Percentiles rank a stretch among this genome's conserved stretches.
phyloP scores from a whole-genome alignment of 2,888 invertebrate species.

The Lottia gigantea region DNA sequence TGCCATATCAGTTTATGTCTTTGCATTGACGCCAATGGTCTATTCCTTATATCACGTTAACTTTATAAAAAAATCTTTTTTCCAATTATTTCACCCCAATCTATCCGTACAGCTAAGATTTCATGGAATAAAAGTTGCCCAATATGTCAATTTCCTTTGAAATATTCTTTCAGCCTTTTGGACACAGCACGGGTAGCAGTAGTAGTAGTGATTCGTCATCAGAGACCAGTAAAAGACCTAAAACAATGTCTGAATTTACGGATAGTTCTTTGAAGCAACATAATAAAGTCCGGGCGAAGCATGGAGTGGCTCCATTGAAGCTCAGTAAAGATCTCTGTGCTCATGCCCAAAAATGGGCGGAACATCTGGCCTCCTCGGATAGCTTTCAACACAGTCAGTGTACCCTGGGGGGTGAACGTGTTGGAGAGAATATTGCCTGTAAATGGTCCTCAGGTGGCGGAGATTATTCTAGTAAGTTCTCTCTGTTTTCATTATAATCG shows the following conservation, averaged over 20 bases:
- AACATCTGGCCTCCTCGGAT: conserved; percentile 84
- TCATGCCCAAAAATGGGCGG: conserved; percentile 83
- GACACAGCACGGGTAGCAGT: conserved; percentile 3
- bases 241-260: conserved; percentile 54
- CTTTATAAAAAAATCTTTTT: no score
- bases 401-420: conserved; percentile 78
- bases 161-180: no score
- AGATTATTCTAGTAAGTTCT: conserved; percentile 60
- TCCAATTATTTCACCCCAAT: no score
- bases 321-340: conserved; percentile 61
- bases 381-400: conserved; percentile 81
- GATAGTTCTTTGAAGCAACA: conserved; percentile 55
- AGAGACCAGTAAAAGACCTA: conserved; percentile 77
- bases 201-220: conserved; percentile 21
- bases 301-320: conserved; percentile 46
- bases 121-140: no score
- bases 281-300: conserved; percentile 49
- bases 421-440: conserved; percentile 65
- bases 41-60: no score
- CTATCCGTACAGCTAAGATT: no score
- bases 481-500: no score
- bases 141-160: no score
- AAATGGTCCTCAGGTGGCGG: conserved; percentile 58
- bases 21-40: no score
- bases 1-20: no score